Evolutionary conservation across 2,888 invertebrate species (phyloP).

Genomic region (Parnassius apollo): DNA sequence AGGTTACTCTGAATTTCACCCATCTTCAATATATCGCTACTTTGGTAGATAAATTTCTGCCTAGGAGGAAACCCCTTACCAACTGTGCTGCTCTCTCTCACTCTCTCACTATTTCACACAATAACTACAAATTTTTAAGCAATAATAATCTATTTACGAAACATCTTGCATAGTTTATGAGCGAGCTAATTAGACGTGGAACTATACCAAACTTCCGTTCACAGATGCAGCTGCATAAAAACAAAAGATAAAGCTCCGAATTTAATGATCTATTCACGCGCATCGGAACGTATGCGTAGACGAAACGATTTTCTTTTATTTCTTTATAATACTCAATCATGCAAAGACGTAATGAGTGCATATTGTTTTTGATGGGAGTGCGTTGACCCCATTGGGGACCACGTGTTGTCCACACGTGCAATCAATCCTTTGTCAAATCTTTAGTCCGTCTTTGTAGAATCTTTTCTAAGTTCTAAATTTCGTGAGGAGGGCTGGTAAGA

Average conservation of each 20-base stretch:
- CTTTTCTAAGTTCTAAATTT: constrained; percentile 60
- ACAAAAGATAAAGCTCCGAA: constrained; percentile 48
- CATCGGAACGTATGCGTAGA: constrained; percentile 26
- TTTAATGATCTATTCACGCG: constrained; percentile 32
- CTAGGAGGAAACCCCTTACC: too few species aligned
- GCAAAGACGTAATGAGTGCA: constrained; percentile 47
- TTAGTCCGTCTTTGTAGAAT: constrained; percentile 59
- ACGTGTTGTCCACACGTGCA: constrained; percentile 71
- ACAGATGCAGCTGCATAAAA: constrained; percentile 56
- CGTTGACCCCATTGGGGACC: constrained; percentile 54
- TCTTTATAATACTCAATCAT: constrained; percentile 35
- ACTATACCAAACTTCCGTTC: constrained; percentile 41
- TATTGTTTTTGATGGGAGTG: constrained; percentile 59
- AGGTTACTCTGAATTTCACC: too few species aligned
- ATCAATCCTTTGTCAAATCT: constrained; percentile 58
- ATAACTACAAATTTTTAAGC: neutral
- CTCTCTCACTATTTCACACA: too few species aligned
- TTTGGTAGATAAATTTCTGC: too few species aligned
- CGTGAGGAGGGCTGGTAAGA: constrained; percentile 57
- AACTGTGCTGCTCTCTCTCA: too few species aligned
- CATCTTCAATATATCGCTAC: too few species aligned
- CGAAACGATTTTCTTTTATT: constrained; percentile 37
- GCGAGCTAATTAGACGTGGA: neutral
- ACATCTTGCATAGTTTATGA: neutral
- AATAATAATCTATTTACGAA: neutral